These are phyloP conservation scores for Neoitamus cyanurus DNA, from an alignment of 2,888 invertebrate genomes.

Conservation along the genomic window DNA sequence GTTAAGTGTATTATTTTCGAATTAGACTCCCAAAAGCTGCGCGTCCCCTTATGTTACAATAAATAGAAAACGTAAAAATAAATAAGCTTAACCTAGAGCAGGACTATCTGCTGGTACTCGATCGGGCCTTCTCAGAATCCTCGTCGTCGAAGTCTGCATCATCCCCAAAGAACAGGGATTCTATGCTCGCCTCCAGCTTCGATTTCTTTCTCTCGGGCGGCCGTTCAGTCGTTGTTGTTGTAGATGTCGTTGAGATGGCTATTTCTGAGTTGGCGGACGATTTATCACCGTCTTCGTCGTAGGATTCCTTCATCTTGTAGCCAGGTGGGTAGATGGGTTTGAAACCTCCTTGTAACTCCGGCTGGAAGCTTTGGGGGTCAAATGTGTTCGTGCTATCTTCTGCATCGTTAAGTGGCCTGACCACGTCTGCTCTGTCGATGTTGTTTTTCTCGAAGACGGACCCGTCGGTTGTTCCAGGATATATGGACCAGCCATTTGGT, in stretches of 20 bases:
- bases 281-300: slow-evolving; percentile 54
- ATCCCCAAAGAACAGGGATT: slow-evolving; percentile 64
- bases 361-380: slow-evolving; percentile 75
- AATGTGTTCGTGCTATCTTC: slow-evolving; percentile 68
- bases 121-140: not conserved
- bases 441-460: slow-evolving; percentile 61
- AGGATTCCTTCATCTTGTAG: slow-evolving; percentile 57
- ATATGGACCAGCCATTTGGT: slow-evolving; percentile 74
- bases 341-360: slow-evolving; percentile 76
- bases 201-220: slow-evolving; percentile 60
- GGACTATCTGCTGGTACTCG: slow-evolving; percentile 34
- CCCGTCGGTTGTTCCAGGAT: slow-evolving; percentile 60
- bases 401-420: slow-evolving; percentile 48
- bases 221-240: slow-evolving; percentile 49
- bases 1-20: not conserved
- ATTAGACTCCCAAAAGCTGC: slow-evolving; percentile 42
- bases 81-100: slow-evolving; percentile 23
- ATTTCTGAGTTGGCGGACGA: slow-evolving; percentile 7
- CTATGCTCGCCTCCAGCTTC: slow-evolving; percentile 63
- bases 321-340: slow-evolving; percentile 73
- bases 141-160: slow-evolving; percentile 57
- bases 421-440: slow-evolving; percentile 63
- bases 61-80: slow-evolving; percentile 37
- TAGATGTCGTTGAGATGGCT: not conserved
- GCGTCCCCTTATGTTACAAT: not conserved